Conservation (phyloP, 2,113 vertebrate species). For the Forbesichthys agassizii region DNA sequence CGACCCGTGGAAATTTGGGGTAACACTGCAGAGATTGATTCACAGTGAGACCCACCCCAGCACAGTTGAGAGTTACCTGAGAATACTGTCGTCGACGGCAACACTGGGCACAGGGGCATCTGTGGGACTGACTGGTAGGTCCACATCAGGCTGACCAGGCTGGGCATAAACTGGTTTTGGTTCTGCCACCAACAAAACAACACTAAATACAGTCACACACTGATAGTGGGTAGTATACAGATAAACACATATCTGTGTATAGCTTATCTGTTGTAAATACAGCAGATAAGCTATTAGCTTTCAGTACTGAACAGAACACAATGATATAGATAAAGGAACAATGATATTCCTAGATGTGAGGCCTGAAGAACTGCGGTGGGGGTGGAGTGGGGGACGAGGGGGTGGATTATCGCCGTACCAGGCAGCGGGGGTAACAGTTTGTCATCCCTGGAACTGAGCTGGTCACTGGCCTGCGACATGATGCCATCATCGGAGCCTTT, state of each 20-base stretch:
- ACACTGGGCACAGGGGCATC: conserved; percentile 91
- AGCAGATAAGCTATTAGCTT: no score
- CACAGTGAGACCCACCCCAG: neutral
- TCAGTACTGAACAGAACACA: neutral
- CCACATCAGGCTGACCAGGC: conserved; percentile 95
- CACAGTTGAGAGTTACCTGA: conserved; percentile 76
- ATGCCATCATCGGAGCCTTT: conserved; percentile 81
- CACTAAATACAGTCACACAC: conserved; percentile 8
- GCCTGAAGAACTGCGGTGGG: neutral
- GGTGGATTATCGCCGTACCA: conserved; percentile 70
- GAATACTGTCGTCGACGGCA: conserved; percentile 92
- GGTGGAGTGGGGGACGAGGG: neutral
- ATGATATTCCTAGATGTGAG: neutral
- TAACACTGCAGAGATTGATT: neutral
- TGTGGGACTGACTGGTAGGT: conserved; percentile 95
- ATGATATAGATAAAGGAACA: neutral
- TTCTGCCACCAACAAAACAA: conserved; percentile 75
- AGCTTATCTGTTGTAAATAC: no score
- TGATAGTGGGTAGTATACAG: neutral
- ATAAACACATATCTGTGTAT: neutral
- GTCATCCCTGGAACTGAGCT: conserved; percentile 79
- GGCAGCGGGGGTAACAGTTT: conserved; percentile 90
- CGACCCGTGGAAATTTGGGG: no score
- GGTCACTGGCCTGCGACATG: conserved; percentile 81
- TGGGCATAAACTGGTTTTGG: conserved; percentile 98